Evolutionary conservation across 2,113 vertebrate species (phyloP).

Genomic region (Hydrochoerus hydrochaeris): DNA sequence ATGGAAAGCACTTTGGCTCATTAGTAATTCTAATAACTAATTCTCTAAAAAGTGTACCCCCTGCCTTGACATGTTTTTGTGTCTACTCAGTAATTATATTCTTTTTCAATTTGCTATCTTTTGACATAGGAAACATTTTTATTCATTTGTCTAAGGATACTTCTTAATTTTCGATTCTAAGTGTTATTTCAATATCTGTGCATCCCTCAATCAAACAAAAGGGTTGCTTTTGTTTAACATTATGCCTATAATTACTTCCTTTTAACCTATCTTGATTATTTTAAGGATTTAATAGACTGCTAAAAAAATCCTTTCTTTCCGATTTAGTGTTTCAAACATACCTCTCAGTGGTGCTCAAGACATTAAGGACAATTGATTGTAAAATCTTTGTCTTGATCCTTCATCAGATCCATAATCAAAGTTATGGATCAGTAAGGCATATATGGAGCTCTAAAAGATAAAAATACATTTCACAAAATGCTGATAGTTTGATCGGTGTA

Average conservation of each 20-base stretch:
- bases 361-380: neutral
- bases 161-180: slow-evolving; percentile 51
- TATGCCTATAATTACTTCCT: slow-evolving; percentile 10
- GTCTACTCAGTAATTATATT: slow-evolving; percentile 28
- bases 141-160: slow-evolving; percentile 28
- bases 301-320: slow-evolving; percentile 53
- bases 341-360: neutral
- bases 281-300: slow-evolving; percentile 23
- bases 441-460: neutral
- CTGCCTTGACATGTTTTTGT: slow-evolving; percentile 54
- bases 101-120: slow-evolving; percentile 56
- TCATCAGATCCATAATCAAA: neutral
- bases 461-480: slow-evolving; percentile 30
- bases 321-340: slow-evolving; percentile 5
- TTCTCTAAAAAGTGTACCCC: slow-evolving; percentile 16
- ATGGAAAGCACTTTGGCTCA: slow-evolving; percentile 22
- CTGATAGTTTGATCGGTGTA: neutral
- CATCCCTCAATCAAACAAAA: slow-evolving; percentile 10
- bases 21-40: slow-evolving; percentile 59
- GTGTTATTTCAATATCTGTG: slow-evolving; percentile 50
- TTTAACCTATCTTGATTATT: slow-evolving; percentile 66
- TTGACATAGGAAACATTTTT: slow-evolving; percentile 54
- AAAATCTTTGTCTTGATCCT: neutral
- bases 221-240: slow-evolving; percentile 26
- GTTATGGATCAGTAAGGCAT: neutral